Evolutionary conservation across 2,888 invertebrate genomes (phyloP).

Genomic region (Blastobasis lacticolella): DNA sequence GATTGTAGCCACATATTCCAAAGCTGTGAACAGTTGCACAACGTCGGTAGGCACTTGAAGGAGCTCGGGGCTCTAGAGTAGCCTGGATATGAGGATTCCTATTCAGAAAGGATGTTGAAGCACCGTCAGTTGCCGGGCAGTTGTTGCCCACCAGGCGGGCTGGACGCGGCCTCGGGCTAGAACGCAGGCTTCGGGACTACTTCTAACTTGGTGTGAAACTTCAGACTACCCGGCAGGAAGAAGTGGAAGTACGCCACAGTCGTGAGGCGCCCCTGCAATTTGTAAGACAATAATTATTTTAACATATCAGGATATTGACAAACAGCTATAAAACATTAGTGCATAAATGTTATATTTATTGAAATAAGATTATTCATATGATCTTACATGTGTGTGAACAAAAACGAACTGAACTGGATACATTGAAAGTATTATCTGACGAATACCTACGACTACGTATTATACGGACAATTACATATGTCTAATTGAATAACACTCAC

Average conservation of each 20-base stretch:
- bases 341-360: no score
- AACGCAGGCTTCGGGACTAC: no score
- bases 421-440: no score
- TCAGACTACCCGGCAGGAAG: conserved; percentile 41
- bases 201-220: conserved; percentile 23
- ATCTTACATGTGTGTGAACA: conserved; percentile 31
- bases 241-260: conserved; percentile 42
- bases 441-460: no score
- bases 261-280: conserved; percentile 36
- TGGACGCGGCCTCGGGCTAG: conserved; percentile 19
- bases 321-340: no score
- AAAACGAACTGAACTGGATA: conserved; percentile 28
- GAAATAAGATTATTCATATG: no score
- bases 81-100: conserved; percentile 54
- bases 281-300: not conserved
- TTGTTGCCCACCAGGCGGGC: conserved; percentile 16
- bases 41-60: conserved; percentile 30
- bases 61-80: conserved; percentile 55
- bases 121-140: conserved; percentile 24
- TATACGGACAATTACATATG: no score
- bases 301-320: no score
- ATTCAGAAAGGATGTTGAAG: conserved; percentile 44
- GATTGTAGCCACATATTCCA: conserved; percentile 32
- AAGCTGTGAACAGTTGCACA: conserved; percentile 50
- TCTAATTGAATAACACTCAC: no score